These are phyloP conservation scores for Ormyrus rosae DNA, from an alignment of 2,888 invertebrate species.

Conservation along the genomic window DNA sequence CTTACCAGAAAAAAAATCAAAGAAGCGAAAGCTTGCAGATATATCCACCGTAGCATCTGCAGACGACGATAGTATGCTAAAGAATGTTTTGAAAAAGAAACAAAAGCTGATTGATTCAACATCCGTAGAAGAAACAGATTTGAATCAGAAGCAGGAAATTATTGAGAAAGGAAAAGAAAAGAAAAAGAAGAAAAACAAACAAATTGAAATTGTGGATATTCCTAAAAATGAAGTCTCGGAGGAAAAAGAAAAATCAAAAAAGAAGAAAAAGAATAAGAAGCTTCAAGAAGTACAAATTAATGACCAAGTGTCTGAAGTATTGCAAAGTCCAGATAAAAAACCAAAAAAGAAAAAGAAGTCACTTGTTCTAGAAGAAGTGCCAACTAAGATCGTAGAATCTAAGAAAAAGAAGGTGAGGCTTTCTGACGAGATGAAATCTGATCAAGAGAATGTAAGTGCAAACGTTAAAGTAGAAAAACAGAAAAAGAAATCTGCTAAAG, in stretches of 20 bases:
- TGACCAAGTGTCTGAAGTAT: not conserved
- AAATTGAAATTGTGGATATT: not conserved
- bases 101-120: constrained; percentile 41
- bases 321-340: not conserved
- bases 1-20: constrained; percentile 51
- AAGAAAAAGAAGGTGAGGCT: constrained; percentile 21
- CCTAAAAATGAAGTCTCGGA: constrained; percentile 1
- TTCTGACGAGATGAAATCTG: constrained; percentile 1
- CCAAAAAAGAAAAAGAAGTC: constrained; percentile 45
- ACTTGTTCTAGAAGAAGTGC: not conserved
- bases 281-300: not conserved
- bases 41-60: constrained; percentile 20
- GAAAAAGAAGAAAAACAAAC: constrained; percentile 46
- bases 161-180: constrained; percentile 28
- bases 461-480: not conserved
- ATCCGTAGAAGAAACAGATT: constrained; percentile 13
- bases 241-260: constrained; percentile 39
- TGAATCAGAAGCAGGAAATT: constrained; percentile 6
- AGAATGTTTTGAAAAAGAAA: constrained; percentile 11
- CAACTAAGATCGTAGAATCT: not conserved
- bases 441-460: not conserved
- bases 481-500: constrained; percentile 35
- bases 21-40: constrained; percentile 60
- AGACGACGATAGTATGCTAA: constrained; percentile 40
- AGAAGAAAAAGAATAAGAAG: constrained; percentile 29